These are phyloP conservation scores for Notamacropus eugenii DNA, from an alignment of 2,797 vertebrate genomes.

Conservation along the genomic window DNA sequence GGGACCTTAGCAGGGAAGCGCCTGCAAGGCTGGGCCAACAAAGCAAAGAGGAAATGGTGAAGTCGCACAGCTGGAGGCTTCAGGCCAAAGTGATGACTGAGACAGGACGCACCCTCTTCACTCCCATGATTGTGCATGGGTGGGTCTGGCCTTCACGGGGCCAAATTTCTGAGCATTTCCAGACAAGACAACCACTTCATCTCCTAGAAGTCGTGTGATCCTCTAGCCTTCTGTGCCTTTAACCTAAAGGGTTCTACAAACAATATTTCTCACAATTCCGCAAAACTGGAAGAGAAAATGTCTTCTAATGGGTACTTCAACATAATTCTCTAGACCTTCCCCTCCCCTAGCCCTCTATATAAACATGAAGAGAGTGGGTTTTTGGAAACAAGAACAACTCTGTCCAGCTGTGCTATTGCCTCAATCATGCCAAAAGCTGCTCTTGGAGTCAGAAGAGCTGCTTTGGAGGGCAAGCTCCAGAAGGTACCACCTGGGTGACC, in stretches of 20 bases:
- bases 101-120: background rate
- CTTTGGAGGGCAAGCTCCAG: background rate
- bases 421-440: background rate
- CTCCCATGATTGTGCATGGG: background rate
- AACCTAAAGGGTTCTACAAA: background rate
- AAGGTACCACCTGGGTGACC: background rate
- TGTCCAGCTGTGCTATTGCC: background rate
- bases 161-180: background rate
- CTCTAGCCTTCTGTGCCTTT: background rate
- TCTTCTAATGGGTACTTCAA: background rate
- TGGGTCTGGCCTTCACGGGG: background rate
- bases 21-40: background rate
- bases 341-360: background rate
- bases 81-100: background rate
- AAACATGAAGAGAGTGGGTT: background rate
- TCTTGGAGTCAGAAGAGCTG: background rate
- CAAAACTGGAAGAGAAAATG: background rate
- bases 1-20: background rate
- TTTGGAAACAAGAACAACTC: background rate
- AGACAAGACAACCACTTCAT: background rate
- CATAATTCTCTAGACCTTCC: background rate
- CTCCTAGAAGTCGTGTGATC: background rate
- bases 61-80: background rate
- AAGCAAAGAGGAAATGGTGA: background rate
- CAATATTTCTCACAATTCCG: background rate